Conservation (phyloP, 2,888 invertebrate genomes). For the Anthrax anthrax region DNA sequence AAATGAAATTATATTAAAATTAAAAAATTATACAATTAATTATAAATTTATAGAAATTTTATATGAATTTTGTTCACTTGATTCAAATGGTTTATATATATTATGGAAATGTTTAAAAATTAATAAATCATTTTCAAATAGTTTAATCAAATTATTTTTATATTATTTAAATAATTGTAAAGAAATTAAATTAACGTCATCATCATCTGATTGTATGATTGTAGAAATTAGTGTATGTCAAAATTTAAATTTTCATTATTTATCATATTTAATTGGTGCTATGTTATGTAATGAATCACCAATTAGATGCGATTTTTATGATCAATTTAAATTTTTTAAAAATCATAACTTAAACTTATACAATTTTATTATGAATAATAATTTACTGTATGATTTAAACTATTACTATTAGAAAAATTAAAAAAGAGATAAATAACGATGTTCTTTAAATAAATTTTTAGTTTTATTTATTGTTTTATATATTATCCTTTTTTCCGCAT, state of each 20-base stretch:
- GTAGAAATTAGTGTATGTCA: neutral
- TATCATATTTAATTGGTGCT: neutral
- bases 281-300: neutral
- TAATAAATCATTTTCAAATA: slow-evolving; percentile 27
- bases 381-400: too few species aligned
- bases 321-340: too few species aligned
- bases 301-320: too few species aligned
- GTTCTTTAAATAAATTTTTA: too few species aligned
- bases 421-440: too few species aligned
- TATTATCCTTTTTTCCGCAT: too few species aligned
- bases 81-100: slow-evolving; percentile 24
- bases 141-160: slow-evolving; percentile 32
- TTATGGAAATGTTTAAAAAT: slow-evolving; percentile 25
- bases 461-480: too few species aligned
- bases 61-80: slow-evolving; percentile 19
- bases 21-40: neutral
- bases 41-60: neutral
- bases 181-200: neutral
- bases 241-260: neutral
- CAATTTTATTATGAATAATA: too few species aligned
- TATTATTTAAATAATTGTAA: neutral
- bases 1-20: neutral
- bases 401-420: too few species aligned
- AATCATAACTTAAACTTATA: too few species aligned
- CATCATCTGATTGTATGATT: too few species aligned